Base-by-base conservation (phyloP, 2,113 vertebrate species). In the Psephotus haematonotus region DNA sequence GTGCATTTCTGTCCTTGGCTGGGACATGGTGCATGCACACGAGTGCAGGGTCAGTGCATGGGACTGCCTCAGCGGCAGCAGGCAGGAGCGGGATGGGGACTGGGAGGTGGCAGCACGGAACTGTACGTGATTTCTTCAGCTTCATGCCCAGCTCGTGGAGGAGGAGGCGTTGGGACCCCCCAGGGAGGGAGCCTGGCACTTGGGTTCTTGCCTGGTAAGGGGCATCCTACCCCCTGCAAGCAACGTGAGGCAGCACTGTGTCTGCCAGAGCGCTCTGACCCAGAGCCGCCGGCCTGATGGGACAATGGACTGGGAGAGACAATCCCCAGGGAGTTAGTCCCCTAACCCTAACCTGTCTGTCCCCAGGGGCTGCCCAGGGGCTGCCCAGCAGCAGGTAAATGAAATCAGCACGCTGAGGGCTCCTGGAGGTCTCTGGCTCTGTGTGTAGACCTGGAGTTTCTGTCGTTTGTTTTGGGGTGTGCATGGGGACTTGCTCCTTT, bases 241-340 rank as follows among this genome's bases (percentile, higher is more conserved):
- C 47, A 60, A 4, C 0, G 0, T 41, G 33, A 8, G 46, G 15
- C 63, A 44, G n/a, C 1, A 1, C 49, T 28, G 33, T 0, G 0
- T 64, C 70, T 82, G 64, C 27, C 20, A 4, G 10, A 20, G n/a
- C 1, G 2, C 55, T 50, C 68, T 20, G 35, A 13, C 62, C 75
- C 37, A 49, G 68, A 43, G 75, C 68, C 1, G 0, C 2, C 1
- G 52, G 29, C 65, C 46, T 27, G 31, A 69, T 25, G 29, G 41
- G 65, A 28, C 2, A 3, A 62, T 52, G 65, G 53, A 11, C 35
- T 83, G 57, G 60, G n/a, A 65, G 64, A 15, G 46, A 22, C 59
- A 37, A 50, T 49, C 35, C 28, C 37, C 17, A 10, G 28, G 63
- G 55, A 50, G 37, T 37, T 37, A 37, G 37, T 37, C 37, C 37